A percentile compares a stretch with the other conserved stretches of the same genome.
phyloP scores from a whole-genome alignment of 2,113 vertebrate species.

The Zosterops borbonicus region DNA sequence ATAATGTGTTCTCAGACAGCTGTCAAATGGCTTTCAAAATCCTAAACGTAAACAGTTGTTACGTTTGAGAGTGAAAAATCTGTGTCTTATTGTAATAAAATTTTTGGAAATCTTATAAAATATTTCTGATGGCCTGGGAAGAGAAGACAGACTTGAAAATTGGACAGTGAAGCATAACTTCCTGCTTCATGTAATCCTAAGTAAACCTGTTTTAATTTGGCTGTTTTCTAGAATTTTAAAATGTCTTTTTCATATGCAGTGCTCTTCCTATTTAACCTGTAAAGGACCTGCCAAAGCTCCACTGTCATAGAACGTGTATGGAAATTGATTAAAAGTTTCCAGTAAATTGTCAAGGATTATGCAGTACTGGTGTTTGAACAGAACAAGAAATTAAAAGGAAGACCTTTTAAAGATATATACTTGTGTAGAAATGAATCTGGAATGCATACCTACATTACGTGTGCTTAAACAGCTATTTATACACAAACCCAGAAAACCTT shows the following conservation, averaged over 20 bases:
- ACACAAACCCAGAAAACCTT: not conserved
- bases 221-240: not conserved
- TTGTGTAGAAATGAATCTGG: not conserved
- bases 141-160: not conserved
- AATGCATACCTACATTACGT: not conserved
- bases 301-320: not conserved
- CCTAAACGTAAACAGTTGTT: not conserved
- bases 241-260: not conserved
- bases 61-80: not conserved
- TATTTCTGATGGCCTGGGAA: not conserved
- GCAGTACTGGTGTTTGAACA: not conserved
- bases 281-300: not conserved
- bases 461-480: not conserved
- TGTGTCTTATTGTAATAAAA: not conserved
- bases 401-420: not conserved
- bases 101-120: not conserved
- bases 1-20: not conserved
- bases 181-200: not conserved
- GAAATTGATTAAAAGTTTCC: not conserved
- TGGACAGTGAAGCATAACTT: not conserved
- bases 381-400: not conserved
- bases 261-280: not conserved
- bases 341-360: not conserved
- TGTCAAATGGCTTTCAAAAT: constrained; percentile 13
- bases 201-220: not conserved